Evolutionary conservation across 1,140 invertebrate species (phyloP), one percentile per base, ranked within the genome.

Genomic region (Ips nitidus): DNA sequence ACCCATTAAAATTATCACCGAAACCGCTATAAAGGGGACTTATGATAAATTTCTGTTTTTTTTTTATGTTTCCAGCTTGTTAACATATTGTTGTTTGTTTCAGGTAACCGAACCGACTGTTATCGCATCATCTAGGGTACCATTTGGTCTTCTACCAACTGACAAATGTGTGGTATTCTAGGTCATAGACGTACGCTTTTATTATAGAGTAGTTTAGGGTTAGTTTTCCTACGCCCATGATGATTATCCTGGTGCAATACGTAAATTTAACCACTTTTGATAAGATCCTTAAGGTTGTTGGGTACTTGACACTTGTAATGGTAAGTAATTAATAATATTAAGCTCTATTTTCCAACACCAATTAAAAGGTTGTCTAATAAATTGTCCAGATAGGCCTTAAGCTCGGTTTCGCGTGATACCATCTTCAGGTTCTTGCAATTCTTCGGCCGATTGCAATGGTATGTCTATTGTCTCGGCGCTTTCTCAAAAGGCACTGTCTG

Each of bases 51-150:
- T 36, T 5, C 5, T 36, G 38, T 39, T 40, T 68, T 68, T 41
- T 68, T 68, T 61, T 68, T 68, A 68, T 68, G 66, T 68, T 68
- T 61, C 53, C 58, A 68, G 57, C 66, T 68, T 68, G 66, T 68
- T 68, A 68, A 68, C 66, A 68, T 68, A 68, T 38, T 68, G 66
- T 68, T 68, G 57, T 66, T 67, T 61, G 57, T 68, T 68, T 6
- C 66, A 68, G 66, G 66, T 68, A 68, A 68, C 66, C 57, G 57
- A 59, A 52, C 66, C 66, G 66, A 68, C 66, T 61, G 8, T 68
- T 68, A 68, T 68, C 66, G 57, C 47, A 38, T 3, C 57, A 52
- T 66, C 55, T 41, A 42, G 40, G 57, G 56, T 4, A 67, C 55
- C 65, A 58, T 59, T 67, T 59, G 43, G 47, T 37, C 42, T 60